Conservation (phyloP, 35 echinoderm and acorn worm genomes). For the Ophioderma brevispina region DNA sequence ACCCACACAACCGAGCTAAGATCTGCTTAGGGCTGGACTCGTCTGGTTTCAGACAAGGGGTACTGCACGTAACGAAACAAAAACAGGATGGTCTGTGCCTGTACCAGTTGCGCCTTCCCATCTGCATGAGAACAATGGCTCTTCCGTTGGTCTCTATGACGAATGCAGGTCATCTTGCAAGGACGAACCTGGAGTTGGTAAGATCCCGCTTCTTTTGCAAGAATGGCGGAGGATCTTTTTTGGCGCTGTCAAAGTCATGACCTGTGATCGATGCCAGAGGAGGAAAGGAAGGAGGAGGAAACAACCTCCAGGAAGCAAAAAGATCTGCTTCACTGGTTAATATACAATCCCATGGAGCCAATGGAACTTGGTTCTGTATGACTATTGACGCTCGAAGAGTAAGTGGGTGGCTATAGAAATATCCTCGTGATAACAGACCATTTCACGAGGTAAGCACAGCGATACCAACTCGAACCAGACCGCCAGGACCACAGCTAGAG, state of each 20-base stretch:
- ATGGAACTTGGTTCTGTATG: constrained; percentile 15
- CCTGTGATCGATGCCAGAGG: constrained; percentile 40
- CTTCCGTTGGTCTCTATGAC: neutral
- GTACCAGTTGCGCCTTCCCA: neutral
- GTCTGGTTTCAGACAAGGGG: neutral
- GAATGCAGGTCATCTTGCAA: constrained; percentile 30
- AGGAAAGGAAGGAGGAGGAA: constrained; percentile 15
- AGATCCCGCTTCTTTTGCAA: constrained; percentile 32
- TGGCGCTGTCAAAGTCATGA: constrained; percentile 3
- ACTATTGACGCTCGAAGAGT: constrained; percentile 41
- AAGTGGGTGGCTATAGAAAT: constrained; percentile 48
- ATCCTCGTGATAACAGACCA: constrained; percentile 74
- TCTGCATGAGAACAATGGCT: neutral
- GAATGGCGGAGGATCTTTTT: neutral
- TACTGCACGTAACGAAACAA: neutral
- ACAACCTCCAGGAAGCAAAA: constrained; percentile 15
- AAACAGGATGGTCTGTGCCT: neutral
- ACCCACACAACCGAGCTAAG: neutral
- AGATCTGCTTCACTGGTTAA: constrained; percentile 10
- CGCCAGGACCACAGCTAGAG: constrained; percentile 48
- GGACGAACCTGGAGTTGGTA: constrained; percentile 44
- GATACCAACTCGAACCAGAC: constrained; percentile 62
- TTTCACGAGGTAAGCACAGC: constrained; percentile 71
- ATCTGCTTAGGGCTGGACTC: neutral
- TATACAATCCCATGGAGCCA: neutral